Evolutionary conservation across 2,888 invertebrate genomes (phyloP).

Genomic region (Mactromeris polynyma): DNA sequence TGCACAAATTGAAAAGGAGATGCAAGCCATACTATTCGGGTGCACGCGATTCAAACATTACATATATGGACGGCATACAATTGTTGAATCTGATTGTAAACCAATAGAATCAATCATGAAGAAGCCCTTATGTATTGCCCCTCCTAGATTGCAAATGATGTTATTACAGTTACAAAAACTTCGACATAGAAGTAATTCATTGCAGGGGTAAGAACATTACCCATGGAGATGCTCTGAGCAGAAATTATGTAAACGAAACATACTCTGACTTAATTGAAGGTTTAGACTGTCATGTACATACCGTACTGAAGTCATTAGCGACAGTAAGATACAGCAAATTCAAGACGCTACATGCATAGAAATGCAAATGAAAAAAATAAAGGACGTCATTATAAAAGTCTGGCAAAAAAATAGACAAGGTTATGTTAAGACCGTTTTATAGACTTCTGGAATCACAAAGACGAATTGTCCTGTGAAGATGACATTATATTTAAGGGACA

Average conservation of each 20-base stretch:
- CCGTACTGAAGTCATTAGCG: constrained; percentile 6
- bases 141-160: neutral
- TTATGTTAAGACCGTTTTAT: neutral
- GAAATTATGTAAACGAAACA: neutral
- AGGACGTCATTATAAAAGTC: neutral
- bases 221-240: neutral
- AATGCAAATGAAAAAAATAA: neutral
- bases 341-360: neutral
- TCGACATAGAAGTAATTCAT: constrained; percentile 17
- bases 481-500: constrained; percentile 31
- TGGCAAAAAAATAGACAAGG: neutral
- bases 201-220: neutral
- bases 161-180: neutral
- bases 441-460: constrained; percentile 48
- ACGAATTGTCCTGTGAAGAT: constrained; percentile 21
- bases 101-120: neutral
- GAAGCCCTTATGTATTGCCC: neutral
- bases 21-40: neutral
- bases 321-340: constrained; percentile 8
- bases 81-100: neutral
- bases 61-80: neutral
- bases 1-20: neutral
- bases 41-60: neutral
- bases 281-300: neutral
- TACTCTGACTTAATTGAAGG: neutral